These are phyloP conservation scores for Melospiza melodia DNA, from an alignment of 2,113 vertebrate species.

Conservation along the genomic window DNA sequence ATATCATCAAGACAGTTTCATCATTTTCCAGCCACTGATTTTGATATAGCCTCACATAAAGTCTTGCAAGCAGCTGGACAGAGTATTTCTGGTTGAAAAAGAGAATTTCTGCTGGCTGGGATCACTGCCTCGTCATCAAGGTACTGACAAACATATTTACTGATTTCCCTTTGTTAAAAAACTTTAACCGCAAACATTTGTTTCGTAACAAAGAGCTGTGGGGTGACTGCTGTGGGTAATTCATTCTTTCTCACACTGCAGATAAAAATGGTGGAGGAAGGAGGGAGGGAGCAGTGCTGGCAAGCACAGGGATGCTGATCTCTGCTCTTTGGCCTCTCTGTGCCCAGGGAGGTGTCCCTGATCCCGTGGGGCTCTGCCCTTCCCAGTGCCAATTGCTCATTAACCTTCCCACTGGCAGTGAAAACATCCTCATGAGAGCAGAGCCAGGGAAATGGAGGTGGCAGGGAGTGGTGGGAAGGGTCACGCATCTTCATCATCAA, in stretches of 20 bases:
- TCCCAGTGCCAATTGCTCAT: background rate
- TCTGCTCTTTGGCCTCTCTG: background rate
- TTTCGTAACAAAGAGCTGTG: background rate
- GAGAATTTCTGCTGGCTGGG: background rate
- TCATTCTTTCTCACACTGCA: background rate
- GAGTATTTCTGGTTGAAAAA: background rate
- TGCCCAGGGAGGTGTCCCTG: background rate
- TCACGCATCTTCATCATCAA: background rate
- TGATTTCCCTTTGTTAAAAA: background rate
- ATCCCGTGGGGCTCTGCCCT: fast-evolving
- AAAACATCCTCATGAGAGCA: background rate
- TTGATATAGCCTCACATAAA: background rate
- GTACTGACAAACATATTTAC: background rate
- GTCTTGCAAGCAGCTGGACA: background rate
- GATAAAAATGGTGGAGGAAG: background rate
- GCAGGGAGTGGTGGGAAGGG: constrained; percentile 16
- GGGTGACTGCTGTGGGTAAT: background rate
- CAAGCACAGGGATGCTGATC: background rate
- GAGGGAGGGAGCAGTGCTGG: background rate
- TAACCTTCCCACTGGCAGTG: background rate
- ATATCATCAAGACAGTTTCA: background rate
- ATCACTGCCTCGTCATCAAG: background rate
- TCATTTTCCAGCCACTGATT: background rate
- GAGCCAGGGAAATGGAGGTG: background rate
- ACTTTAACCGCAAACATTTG: background rate